Percentiles rank a stretch among this genome's conserved stretches.
Conservation (phyloP, 2,888 invertebrate genomes). For the Parthenolecanium corni region DNA sequence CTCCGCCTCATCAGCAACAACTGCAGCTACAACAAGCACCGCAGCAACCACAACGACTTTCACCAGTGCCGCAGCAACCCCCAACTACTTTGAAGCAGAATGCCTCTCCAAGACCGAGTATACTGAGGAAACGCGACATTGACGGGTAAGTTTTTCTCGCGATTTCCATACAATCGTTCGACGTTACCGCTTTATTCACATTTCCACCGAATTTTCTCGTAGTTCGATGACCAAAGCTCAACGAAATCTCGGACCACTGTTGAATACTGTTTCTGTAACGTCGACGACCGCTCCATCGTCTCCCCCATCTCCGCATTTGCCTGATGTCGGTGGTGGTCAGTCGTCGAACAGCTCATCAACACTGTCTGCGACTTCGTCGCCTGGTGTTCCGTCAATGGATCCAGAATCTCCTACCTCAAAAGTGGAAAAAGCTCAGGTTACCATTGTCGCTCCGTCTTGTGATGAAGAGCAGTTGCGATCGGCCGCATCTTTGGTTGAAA, state of each 20-base stretch:
- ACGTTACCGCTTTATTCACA: background rate
- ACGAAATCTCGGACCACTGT: conserved; percentile 47
- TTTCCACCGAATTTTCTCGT: conserved; percentile 30
- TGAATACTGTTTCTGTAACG: conserved; percentile 36
- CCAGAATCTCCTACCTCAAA: conserved; percentile 31
- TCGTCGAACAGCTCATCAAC: conserved; percentile 65
- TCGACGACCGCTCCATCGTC: conserved; percentile 34
- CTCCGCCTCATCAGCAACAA: background rate
- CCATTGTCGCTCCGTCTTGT: background rate
- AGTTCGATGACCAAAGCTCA: conserved; percentile 52
- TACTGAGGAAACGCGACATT: conserved; percentile 74
- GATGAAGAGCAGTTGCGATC: conserved; percentile 30
- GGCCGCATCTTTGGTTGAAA: conserved; percentile 40
- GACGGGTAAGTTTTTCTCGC: conserved; percentile 48
- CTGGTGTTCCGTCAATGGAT: conserved; percentile 46
- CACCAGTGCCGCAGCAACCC: conserved; percentile 12
- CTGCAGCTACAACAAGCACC: background rate
- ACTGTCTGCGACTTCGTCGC: conserved; percentile 74
- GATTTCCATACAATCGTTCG: conserved; percentile 32
- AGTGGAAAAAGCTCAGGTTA: conserved; percentile 27
- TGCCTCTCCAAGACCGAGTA: conserved; percentile 65
- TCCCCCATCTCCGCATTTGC: conserved; percentile 34
- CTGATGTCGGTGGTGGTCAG: conserved; percentile 33
- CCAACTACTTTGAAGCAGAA: conserved; percentile 36
- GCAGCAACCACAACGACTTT: conserved; percentile 1